Evolutionary conservation across 2,888 invertebrate species (phyloP).

Genomic region (Spicauda simplicius): DNA sequence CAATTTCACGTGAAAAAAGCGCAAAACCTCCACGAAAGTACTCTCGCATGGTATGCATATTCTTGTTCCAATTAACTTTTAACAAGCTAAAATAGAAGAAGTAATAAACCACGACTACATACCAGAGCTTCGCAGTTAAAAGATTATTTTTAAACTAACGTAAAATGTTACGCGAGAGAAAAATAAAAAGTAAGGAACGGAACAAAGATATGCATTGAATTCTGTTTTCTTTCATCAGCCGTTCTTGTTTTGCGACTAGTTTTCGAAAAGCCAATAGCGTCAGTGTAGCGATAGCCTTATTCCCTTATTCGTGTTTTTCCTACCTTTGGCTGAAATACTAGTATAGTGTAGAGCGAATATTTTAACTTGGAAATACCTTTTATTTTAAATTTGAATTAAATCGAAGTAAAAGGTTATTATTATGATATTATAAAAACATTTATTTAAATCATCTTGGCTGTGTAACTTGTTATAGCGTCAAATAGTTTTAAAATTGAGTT

Average conservation of each 20-base stretch:
- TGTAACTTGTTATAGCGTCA: too few relatives aligned
- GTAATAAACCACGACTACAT: slow-evolving; percentile 9
- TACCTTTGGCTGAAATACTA: neutral
- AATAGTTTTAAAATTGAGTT: too few relatives aligned
- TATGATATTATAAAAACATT: too few relatives aligned
- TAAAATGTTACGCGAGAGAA: slow-evolving; percentile 14
- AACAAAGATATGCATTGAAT: slow-evolving; percentile 24
- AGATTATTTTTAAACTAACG: slow-evolving; percentile 8
- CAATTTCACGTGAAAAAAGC: slow-evolving; percentile 12
- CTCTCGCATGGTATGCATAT: slow-evolving; percentile 10
- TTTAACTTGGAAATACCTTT: too few relatives aligned
- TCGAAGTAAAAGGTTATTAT: too few relatives aligned
- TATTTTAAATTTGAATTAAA: too few relatives aligned
- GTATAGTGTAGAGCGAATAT: too few relatives aligned
- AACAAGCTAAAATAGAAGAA: slow-evolving; percentile 28
- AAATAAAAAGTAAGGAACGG: slow-evolving; percentile 14
- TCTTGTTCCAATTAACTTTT: slow-evolving; percentile 34
- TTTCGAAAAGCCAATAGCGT: slow-evolving; percentile 11
- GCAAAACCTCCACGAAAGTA: neutral
- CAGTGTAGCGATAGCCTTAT: neutral
- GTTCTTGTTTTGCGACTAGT: slow-evolving; percentile 8
- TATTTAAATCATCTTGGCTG: too few relatives aligned
- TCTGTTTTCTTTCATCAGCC: slow-evolving; percentile 26
- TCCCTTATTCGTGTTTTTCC: neutral
- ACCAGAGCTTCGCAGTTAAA: neutral